These are phyloP conservation scores for Drosophila mimica DNA, from an alignment of 2,888 invertebrate genomes.

Conservation along the genomic window DNA sequence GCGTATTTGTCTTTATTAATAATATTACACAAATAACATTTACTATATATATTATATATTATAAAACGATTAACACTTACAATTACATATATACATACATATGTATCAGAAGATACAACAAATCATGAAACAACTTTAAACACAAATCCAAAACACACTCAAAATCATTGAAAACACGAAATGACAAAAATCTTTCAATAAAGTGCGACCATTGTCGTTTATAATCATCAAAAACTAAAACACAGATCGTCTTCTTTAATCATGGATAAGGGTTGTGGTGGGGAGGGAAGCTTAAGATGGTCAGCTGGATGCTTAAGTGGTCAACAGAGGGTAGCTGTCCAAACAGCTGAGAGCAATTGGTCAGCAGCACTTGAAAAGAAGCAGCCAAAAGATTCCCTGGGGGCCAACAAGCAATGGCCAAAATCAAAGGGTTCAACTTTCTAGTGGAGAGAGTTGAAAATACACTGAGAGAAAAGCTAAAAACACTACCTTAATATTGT, in stretches of 20 bases:
- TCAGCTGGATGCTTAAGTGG: constrained; percentile 5
- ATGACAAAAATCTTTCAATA: constrained; percentile 77
- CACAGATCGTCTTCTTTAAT: constrained; percentile 16
- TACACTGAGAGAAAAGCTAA: neutral
- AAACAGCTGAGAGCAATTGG: constrained; percentile 28
- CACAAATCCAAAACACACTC: constrained; percentile 48
- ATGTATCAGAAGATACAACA: constrained; percentile 49
- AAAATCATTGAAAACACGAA: constrained; percentile 44
- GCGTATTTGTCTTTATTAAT: constrained; percentile 81
- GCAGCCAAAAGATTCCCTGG: constrained; percentile 21
- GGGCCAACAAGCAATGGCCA: constrained; percentile 17
- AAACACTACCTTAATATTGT: neutral
- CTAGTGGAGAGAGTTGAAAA: neutral
- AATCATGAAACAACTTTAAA: constrained; percentile 56
- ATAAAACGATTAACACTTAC: constrained; percentile 69
- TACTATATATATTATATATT: constrained; percentile 69
- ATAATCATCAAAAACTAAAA: constrained; percentile 77
- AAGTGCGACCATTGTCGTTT: constrained; percentile 82
- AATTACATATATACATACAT: constrained; percentile 42
- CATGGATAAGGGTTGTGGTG: neutral
- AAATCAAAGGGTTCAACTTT: constrained; percentile 40
- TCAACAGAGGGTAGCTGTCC: constrained; percentile 5
- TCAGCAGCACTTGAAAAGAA: constrained; percentile 16
- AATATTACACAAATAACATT: constrained; percentile 71
- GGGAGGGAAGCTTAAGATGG: neutral